A percentile compares a stretch with the other conserved stretches of the same genome.
phyloP scores from a whole-genome alignment of 2,797 vertebrate genomes.

The Bufotes viridis region DNA sequence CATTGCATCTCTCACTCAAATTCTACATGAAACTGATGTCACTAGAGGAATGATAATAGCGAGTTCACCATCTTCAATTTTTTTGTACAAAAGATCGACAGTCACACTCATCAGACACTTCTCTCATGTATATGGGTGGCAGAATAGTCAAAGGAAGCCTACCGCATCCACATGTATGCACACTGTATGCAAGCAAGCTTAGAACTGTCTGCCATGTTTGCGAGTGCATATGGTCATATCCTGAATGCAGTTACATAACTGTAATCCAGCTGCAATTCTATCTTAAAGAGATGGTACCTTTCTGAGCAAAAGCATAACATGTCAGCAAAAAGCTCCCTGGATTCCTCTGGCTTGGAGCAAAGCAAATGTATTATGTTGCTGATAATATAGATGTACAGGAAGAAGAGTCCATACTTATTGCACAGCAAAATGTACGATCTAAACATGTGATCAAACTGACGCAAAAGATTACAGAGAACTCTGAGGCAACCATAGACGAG shows the following conservation, averaged over 20 bases:
- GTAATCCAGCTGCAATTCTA: no score
- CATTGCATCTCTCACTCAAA: no score
- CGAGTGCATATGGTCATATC: background rate
- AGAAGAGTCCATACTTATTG: background rate
- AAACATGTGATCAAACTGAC: background rate
- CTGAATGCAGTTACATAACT: no score
- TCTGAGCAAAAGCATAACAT: no score
- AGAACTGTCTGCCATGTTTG: background rate
- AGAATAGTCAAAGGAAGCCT: background rate
- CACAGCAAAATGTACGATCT: no score
- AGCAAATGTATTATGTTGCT: background rate
- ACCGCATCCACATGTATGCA: background rate
- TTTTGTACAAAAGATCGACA: no score
- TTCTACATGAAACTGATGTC: no score
- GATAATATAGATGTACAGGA: background rate
- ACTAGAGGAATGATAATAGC: no score
- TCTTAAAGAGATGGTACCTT: no score
- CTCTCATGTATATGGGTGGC: background rate
- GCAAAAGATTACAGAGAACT: background rate
- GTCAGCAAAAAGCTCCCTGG: background rate
- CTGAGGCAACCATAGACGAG: background rate
- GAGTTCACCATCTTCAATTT: no score
- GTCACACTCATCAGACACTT: background rate
- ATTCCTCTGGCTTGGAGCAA: background rate
- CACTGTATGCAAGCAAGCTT: background rate